These are phyloP conservation scores for Oplegnathus fasciatus DNA, from an alignment of 2,113 vertebrate species.

Conservation along the genomic window DNA sequence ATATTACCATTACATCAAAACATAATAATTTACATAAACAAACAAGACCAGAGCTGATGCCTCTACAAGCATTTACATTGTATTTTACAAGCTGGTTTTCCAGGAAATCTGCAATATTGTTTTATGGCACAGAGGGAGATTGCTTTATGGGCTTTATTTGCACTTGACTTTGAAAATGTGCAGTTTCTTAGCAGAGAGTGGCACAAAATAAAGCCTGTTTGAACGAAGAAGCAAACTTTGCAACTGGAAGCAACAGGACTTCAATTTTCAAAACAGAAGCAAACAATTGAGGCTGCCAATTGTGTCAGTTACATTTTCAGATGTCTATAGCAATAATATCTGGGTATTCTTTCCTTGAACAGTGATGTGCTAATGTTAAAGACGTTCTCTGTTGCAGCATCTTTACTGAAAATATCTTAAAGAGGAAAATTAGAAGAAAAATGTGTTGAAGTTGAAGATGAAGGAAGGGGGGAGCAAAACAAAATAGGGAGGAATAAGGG, in stretches of 20 bases:
- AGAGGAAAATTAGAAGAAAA: neutral
- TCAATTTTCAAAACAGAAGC: neutral
- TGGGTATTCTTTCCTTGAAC: neutral
- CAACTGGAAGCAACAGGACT: neutral
- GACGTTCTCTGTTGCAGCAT: neutral
- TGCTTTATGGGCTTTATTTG: neutral
- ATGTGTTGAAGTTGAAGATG: neutral
- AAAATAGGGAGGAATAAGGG: neutral
- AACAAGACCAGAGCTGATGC: neutral
- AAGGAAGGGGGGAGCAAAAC: neutral
- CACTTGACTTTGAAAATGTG: neutral
- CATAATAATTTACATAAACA: neutral
- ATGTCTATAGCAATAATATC: neutral
- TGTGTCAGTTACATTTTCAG: neutral
- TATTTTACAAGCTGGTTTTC: neutral
- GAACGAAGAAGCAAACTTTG: neutral
- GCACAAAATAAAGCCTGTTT: conserved; percentile 1
- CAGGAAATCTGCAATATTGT: neutral
- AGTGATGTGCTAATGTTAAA: neutral
- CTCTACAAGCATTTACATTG: neutral
- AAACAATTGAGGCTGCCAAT: too few species aligned
- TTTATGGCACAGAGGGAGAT: neutral
- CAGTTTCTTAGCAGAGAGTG: neutral
- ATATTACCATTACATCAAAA: neutral
- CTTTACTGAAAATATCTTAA: neutral